These are phyloP conservation scores for Cisticola juncidis DNA, from an alignment of 2,113 vertebrate species.

Conservation along the genomic window DNA sequence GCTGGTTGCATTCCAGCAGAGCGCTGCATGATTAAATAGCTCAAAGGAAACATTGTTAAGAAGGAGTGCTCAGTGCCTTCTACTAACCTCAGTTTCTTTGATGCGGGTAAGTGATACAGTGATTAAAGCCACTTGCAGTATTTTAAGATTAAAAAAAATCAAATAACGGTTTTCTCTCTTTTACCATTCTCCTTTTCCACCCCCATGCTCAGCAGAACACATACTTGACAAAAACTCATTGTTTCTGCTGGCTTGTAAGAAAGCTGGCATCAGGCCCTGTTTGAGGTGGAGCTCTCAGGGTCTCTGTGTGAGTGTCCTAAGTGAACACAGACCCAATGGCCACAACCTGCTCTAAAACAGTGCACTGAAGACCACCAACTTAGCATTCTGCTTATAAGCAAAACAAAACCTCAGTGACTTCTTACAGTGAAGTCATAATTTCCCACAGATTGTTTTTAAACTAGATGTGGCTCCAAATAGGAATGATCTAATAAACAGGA, in stretches of 20 bases:
- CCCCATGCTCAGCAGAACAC: background rate
- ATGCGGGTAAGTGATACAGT: background rate
- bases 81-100: background rate
- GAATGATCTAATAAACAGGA: background rate
- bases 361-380: background rate
- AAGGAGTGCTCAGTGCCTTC: background rate
- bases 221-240: background rate
- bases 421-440: background rate
- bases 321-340: background rate
- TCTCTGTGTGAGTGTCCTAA: background rate
- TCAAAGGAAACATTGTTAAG: background rate
- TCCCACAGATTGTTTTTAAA: background rate
- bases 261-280: background rate
- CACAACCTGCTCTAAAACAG: background rate
- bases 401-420: background rate
- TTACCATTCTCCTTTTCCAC: background rate
- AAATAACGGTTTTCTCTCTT: background rate
- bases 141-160: background rate
- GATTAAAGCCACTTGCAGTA: background rate
- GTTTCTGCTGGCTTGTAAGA: background rate
- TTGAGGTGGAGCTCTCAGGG: background rate
- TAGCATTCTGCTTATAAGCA: background rate
- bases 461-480: background rate
- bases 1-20: background rate
- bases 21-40: background rate